phyloP scores from a whole-genome alignment of 2,113 vertebrate genomes.

The Trachemys scripta region DNA sequence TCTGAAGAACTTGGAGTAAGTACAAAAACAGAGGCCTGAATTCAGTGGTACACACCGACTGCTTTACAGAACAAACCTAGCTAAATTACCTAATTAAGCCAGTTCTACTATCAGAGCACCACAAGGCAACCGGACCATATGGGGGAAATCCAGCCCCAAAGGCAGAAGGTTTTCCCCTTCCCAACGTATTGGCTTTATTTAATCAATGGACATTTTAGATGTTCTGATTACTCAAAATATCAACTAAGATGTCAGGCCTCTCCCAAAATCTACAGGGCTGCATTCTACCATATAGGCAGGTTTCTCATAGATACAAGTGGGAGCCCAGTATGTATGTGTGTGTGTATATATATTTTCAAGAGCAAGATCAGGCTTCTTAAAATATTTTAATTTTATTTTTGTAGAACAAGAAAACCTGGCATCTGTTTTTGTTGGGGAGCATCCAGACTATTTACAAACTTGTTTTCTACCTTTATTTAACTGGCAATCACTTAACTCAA shows the following conservation, averaged over 20 bases:
- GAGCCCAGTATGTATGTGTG: not conserved
- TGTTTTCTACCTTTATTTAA: not conserved
- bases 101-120: not conserved
- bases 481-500: rapidly evolving
- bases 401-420: not conserved
- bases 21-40: not conserved
- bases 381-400: not conserved
- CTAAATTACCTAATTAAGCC: not conserved
- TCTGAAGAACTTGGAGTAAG: not conserved
- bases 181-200: not conserved
- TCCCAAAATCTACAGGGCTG: not conserved
- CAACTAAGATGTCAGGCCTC: not conserved
- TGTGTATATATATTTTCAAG: not conserved
- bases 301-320: not conserved
- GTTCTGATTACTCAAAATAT: not conserved
- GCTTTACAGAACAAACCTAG: no score
- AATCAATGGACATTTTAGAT: not conserved
- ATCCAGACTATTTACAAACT: not conserved
- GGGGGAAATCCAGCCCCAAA: no score
- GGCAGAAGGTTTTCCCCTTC: no score
- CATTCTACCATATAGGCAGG: not conserved
- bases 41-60: not conserved
- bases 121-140: not conserved
- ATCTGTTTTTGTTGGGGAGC: not conserved
- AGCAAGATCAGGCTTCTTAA: not conserved